Evolutionary conservation across 2,797 vertebrate species (phyloP), one percentile per base, ranked within the genome.

Genomic region (Sebastes melanostomus): DNA sequence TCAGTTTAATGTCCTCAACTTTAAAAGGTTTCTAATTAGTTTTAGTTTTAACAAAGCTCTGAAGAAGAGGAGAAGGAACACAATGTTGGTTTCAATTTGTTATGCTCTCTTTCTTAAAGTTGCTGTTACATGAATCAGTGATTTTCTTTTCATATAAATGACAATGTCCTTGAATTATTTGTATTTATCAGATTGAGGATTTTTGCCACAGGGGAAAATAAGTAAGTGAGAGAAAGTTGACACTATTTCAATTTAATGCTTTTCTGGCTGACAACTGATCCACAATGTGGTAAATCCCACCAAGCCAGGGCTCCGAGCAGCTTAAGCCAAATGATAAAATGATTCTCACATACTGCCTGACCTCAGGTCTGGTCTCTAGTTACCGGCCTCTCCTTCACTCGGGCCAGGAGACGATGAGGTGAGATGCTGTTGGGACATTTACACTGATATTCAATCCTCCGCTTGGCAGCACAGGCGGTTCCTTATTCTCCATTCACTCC

Each of bases 391-490:
- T 61, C 16, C 27, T 75, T 24, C 52, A 10, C 71, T 32, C 38
- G 16, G 11, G 55, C 71, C 68, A 54, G 71, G 62, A 71, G 74
- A 71, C n/a, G 80, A 83, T 72, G 85, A 92, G 87, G 89, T 88
- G 91, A 91, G 80, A 93, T 75, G 61, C 78, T 91, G 90, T 87
- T 89, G 80, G 80, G 90, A 42, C 86, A 84, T 91, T 88, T 83
- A 83, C 88, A 87, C 68, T 70, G 59, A 86, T 78, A 87, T 85
- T 82, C 70, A 65, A 90, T 93, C 78, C 80, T 82, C 66, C 4
- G 2, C 71, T 75, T 91, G 85, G 84, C 90, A 83, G 84, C 66
- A 66, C 71, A 70, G 75, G 81, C 68, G 71, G 61, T 20, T 90
- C 81, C 70, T 87, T 76, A 25, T 87, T 78, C 85, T 81, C 67